phyloP scores from a whole-genome alignment of 2,888 invertebrate species.

The Ennomos erosarius region DNA sequence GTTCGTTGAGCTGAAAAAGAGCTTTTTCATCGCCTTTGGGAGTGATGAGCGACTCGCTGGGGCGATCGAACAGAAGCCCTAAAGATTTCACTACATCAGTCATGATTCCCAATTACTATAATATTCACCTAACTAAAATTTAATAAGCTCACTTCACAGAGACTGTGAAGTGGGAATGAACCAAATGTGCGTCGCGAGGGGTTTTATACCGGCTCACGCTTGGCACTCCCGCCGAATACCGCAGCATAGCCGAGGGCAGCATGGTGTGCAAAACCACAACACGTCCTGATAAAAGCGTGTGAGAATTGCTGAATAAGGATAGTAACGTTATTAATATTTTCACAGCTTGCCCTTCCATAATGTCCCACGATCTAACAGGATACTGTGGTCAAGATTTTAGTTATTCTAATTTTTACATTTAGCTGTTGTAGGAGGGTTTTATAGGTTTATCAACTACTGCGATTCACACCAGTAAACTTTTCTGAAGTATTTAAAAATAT shows the following conservation, averaged over 20 bases:
- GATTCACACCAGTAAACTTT: no score
- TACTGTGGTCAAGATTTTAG: slow-evolving; percentile 8
- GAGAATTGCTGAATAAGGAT: slow-evolving; percentile 33
- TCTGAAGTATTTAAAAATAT: no score
- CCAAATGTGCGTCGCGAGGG: not conserved
- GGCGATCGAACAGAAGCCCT: slow-evolving; percentile 84
- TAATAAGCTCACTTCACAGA: slow-evolving; percentile 65
- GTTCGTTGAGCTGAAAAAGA: slow-evolving; percentile 86
- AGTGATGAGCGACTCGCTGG: slow-evolving; percentile 86
- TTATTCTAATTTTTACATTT: no score
- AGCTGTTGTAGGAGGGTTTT: no score
- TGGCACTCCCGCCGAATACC: not conserved
- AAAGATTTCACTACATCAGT: slow-evolving; percentile 55
- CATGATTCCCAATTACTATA: slow-evolving; percentile 51
- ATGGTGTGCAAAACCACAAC: slow-evolving; percentile 58
- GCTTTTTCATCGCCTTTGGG: slow-evolving; percentile 86
- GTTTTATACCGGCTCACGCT: slow-evolving; percentile 43
- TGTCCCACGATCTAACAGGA: slow-evolving; percentile 8
- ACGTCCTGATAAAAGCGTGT: slow-evolving; percentile 46
- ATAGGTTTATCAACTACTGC: no score
- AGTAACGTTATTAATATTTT: slow-evolving; percentile 9
- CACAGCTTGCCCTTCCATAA: not conserved
- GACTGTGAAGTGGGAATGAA: slow-evolving; percentile 69
- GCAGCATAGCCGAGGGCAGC: slow-evolving; percentile 46
- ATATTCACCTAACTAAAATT: slow-evolving; percentile 23